Percentiles rank a stretch among this genome's conserved stretches.
Conservation (phyloP, 2,888 invertebrate genomes). For the Cerastis rubricosa region DNA sequence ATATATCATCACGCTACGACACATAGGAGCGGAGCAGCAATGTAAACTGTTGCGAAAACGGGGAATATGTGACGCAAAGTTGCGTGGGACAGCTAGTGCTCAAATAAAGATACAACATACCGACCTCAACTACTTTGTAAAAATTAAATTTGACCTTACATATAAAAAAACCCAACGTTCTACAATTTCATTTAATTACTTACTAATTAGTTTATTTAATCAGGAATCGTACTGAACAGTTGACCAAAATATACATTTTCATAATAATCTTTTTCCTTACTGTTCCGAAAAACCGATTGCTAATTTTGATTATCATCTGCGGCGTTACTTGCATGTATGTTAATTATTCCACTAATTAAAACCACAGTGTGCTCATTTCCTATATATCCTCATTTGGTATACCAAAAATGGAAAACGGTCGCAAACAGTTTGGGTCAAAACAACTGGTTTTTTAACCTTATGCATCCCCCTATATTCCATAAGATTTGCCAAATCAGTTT, state of each 20-base stretch:
- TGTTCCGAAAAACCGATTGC: neutral
- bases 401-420: neutral
- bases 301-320: neutral
- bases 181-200: neutral
- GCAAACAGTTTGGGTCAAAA: neutral
- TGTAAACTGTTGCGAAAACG: too few relatives aligned
- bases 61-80: too few relatives aligned
- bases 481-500: neutral
- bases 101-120: too few relatives aligned
- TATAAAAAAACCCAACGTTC: neutral
- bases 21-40: too few relatives aligned
- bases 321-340: neutral
- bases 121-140: neutral
- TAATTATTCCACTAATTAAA: constrained; percentile 5
- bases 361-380: neutral
- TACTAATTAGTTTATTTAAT: neutral
- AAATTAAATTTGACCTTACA: neutral
- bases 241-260: too few relatives aligned
- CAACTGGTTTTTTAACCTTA: neutral
- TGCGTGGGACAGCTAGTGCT: too few relatives aligned
- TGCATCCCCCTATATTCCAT: neutral
- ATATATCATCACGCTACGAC: too few relatives aligned
- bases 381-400: neutral
- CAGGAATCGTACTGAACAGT: neutral
- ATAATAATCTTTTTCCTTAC: neutral